phyloP scores from a whole-genome alignment of 1,140 invertebrate species.

The Psix sp. region DNA sequence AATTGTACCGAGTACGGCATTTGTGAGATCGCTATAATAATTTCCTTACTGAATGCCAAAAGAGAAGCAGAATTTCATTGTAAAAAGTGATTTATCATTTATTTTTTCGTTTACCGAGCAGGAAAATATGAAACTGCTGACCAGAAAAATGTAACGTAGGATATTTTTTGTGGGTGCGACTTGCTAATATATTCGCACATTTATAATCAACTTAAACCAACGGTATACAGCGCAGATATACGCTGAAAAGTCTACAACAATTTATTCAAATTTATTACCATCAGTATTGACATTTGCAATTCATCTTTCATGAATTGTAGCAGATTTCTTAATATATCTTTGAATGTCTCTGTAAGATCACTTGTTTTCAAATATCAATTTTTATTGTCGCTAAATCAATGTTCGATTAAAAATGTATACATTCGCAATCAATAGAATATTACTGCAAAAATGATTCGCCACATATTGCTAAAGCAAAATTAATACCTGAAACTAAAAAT shows the following conservation, averaged over 20 bases:
- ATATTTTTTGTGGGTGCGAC: conserved; percentile 28
- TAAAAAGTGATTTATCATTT: conserved; percentile 11
- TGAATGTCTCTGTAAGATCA: no score
- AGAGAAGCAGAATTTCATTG: background rate
- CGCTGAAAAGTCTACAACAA: no score
- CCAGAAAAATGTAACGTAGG: conserved; percentile 10
- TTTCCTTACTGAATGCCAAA: background rate
- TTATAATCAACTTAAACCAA: no score
- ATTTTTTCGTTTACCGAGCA: conserved; percentile 10
- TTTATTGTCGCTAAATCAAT: no score
- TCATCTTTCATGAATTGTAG: background rate
- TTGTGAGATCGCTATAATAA: conserved; percentile 1
- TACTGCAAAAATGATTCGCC: no score
- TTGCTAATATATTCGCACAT: conserved; percentile 6
- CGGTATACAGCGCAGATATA: no score
- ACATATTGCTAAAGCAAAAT: no score
- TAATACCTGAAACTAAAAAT: background rate
- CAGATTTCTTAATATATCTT: no score
- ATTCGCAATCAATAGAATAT: no score
- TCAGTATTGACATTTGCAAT: no score
- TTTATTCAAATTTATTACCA: conserved; percentile 38
- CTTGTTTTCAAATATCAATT: background rate
- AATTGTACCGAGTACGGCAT: no score
- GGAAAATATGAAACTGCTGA: conserved; percentile 21
- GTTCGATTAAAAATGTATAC: no score